Evolutionary conservation across 2,888 invertebrate species (phyloP).

Genomic region (Rugalucina vietnamica): DNA sequence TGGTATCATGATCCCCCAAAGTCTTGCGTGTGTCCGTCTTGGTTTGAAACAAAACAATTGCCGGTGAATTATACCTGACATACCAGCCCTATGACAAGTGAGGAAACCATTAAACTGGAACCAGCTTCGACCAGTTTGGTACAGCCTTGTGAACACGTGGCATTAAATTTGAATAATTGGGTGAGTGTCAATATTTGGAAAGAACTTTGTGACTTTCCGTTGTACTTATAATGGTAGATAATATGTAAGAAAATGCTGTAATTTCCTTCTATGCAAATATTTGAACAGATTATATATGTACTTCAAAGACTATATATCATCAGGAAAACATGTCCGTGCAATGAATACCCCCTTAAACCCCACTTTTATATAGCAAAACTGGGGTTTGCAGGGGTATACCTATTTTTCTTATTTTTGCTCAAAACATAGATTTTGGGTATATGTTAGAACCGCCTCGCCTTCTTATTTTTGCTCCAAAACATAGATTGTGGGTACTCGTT

Average conservation of each 20-base stretch:
- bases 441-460: not conserved
- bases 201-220: not conserved
- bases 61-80: not conserved
- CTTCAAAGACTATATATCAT: not conserved
- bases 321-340: not conserved
- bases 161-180: not conserved
- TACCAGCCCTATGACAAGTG: not conserved
- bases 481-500: too few species aligned
- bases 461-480: not conserved
- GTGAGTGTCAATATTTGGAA: not conserved
- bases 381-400: too few species aligned
- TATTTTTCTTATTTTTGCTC: too few species aligned
- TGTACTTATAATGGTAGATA: not conserved
- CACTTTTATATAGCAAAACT: too few species aligned
- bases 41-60: not conserved
- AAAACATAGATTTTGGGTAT: too few species aligned
- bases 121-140: not conserved
- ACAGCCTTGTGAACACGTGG: not conserved
- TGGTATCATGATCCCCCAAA: not conserved
- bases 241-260: not conserved
- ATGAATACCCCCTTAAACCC: too few species aligned
- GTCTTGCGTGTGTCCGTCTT: not conserved
- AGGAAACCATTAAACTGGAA: not conserved
- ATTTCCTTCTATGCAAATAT: not conserved
- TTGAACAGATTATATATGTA: not conserved